Conservation (phyloP, 1,140 invertebrate species). For the Drosophila bipectinata region DNA sequence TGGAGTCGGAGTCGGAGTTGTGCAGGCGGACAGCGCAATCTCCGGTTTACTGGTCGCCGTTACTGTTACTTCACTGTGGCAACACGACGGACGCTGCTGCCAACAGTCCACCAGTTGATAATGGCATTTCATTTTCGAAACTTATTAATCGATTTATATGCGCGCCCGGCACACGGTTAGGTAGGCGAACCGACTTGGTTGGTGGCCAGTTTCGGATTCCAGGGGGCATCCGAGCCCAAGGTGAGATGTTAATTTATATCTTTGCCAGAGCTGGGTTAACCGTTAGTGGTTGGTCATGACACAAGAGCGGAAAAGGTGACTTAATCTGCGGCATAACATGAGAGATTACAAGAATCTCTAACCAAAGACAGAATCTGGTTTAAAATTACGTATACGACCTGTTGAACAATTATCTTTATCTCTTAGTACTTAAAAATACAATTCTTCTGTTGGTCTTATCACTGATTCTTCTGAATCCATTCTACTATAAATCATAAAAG, state of each 20-base stretch:
- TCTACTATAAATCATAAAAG: background rate
- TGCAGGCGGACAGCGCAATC: slow-evolving; percentile 50
- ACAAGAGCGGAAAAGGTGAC: slow-evolving; percentile 24
- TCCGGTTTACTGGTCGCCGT: slow-evolving; percentile 19
- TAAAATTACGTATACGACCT: background rate
- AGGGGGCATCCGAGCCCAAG: slow-evolving; percentile 49
- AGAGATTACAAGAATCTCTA: background rate
- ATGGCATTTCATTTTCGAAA: slow-evolving; percentile 77
- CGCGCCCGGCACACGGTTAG: slow-evolving; percentile 58
- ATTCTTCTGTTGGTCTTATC: background rate
- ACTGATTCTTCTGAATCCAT: background rate
- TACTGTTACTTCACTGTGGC: slow-evolving; percentile 40
- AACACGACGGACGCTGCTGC: slow-evolving; percentile 14
- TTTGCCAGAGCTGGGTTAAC: slow-evolving; percentile 41
- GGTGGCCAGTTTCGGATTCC: slow-evolving; percentile 20
- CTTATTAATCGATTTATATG: slow-evolving; percentile 80
- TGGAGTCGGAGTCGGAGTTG: slow-evolving; percentile 16
- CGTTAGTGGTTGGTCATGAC: slow-evolving; percentile 56
- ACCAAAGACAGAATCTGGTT: too few species aligned
- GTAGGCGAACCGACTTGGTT: slow-evolving; percentile 32
- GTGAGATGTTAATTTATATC: slow-evolving; percentile 66
- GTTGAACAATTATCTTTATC: background rate
- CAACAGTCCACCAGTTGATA: slow-evolving; percentile 41
- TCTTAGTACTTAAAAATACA: background rate
- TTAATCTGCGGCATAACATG: background rate